These are phyloP conservation scores for Meta bourneti DNA, from an alignment of 2,888 invertebrate species.

Conservation along the genomic window DNA sequence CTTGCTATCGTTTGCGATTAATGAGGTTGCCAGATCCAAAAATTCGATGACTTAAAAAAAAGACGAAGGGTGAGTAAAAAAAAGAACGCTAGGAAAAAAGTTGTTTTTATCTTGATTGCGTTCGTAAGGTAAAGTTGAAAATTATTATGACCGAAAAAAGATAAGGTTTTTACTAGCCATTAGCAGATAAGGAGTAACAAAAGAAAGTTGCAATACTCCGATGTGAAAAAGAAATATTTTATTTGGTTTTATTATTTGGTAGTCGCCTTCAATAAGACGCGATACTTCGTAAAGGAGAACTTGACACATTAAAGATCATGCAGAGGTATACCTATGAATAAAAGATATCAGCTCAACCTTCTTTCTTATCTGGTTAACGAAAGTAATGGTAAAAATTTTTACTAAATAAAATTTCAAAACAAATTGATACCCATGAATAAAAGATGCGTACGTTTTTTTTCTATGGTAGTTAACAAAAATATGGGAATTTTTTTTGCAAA, in stretches of 20 bases:
- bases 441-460: no score
- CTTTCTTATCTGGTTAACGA: neutral
- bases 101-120: slow-evolving; percentile 4
- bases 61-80: neutral
- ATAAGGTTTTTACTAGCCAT: neutral
- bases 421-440: no score
- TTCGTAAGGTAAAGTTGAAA: neutral
- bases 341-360: neutral
- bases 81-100: slow-evolving; percentile 2
- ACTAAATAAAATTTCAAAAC: neutral
- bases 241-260: neutral
- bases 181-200: neutral
- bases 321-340: neutral
- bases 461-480: no score
- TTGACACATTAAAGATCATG: neutral
- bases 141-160: neutral
- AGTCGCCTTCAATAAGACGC: neutral
- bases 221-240: neutral
- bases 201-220: neutral
- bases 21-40: slow-evolving; percentile 68
- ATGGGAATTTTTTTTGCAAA: no score
- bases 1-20: slow-evolving; percentile 65
- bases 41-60: slow-evolving; percentile 36
- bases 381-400: neutral
- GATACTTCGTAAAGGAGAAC: neutral